phyloP scores from a whole-genome alignment of 2,888 invertebrate genomes.

The Nephrotoma appendiculata region DNA sequence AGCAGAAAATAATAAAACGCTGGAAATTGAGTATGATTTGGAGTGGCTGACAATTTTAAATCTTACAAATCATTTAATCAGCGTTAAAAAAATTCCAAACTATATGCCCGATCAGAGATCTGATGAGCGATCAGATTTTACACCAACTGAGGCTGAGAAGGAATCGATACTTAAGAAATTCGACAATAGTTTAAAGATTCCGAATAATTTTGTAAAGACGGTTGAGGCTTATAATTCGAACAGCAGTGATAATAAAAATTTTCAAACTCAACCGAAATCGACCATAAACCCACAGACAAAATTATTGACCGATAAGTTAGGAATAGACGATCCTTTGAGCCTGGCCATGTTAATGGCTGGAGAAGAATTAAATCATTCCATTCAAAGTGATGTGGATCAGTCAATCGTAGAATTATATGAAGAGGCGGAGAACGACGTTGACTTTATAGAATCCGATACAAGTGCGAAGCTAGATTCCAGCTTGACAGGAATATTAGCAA shows the following conservation, averaged over 20 bases:
- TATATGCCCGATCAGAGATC: slow-evolving; percentile 74
- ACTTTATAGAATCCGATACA: background rate
- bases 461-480: background rate
- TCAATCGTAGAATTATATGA: slow-evolving; percentile 6
- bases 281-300: slow-evolving; percentile 55
- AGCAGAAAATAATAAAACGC: slow-evolving; percentile 33
- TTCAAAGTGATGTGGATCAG: slow-evolving; percentile 13
- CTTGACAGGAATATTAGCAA: background rate
- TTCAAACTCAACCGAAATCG: slow-evolving; percentile 33
- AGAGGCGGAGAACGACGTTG: background rate
- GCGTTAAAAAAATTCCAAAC: slow-evolving; percentile 47
- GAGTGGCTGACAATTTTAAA: slow-evolving; percentile 87
- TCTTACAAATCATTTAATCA: slow-evolving; percentile 77
- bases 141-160: slow-evolving; percentile 60
- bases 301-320: slow-evolving; percentile 48
- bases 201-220: slow-evolving; percentile 64
- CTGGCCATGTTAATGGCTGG: slow-evolving; percentile 41
- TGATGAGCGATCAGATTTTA: slow-evolving; percentile 36
- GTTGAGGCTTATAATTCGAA: slow-evolving; percentile 45
- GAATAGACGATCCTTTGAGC: slow-evolving; percentile 68
- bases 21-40: slow-evolving; percentile 52
- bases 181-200: slow-evolving; percentile 50
- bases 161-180: slow-evolving; percentile 47
- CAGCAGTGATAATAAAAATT: slow-evolving; percentile 22
- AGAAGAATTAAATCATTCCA: slow-evolving; percentile 25